Base-by-base conservation (phyloP, 2,888 invertebrate genomes). In the Frankliniella fusca region DNA sequence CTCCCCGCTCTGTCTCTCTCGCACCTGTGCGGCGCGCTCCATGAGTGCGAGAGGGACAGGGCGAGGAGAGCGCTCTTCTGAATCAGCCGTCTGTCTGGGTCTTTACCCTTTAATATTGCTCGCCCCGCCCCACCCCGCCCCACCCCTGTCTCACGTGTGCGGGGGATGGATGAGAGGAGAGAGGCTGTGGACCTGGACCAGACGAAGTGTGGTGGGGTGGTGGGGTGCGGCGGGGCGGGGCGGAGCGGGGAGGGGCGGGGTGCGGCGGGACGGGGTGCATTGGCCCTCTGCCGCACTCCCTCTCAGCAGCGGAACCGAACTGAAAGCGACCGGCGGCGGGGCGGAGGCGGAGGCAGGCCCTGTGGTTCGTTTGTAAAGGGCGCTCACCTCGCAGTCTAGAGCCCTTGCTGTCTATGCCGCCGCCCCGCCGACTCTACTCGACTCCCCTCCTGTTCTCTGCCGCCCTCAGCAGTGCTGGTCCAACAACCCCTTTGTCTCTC, bases 401-500 rank as follows among this genome's bases (percentile, higher is more conserved):
- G 38, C 38, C 38, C n/a, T n/a, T 38, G 5, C 38, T 38, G 38
- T 38, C 38, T 38, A n/a, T n/a, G 38, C 38, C 38, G 38, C 38
- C 38, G n/a, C n/a, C 38, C 38, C 38, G 2, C 38, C 5, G 5
- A 38, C 38, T 38, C 38, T 5, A 38, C 3, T 38, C 38, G 38
- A 3, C 38, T 38, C 38, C 5, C 38, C 15, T 18, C 61, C 61
- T 61, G 61, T 61, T 8, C 61, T 15, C 61, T 61, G 15, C 61
- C 54, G 20, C 61, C 5, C 38, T 38, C 38, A 38, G 61, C 61
- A 61, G 20, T 61, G 61, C 18, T 7, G 61, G 61, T 18, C 61
- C 61, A 38, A 61, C 61, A 61, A 61, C 61, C 61, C 61, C 61
- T 61, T 61, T 61, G 61, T 61, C 61, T 61, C 61, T 61, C 61